Conservation (phyloP, 2,888 invertebrate species). For the Mantis religiosa region DNA sequence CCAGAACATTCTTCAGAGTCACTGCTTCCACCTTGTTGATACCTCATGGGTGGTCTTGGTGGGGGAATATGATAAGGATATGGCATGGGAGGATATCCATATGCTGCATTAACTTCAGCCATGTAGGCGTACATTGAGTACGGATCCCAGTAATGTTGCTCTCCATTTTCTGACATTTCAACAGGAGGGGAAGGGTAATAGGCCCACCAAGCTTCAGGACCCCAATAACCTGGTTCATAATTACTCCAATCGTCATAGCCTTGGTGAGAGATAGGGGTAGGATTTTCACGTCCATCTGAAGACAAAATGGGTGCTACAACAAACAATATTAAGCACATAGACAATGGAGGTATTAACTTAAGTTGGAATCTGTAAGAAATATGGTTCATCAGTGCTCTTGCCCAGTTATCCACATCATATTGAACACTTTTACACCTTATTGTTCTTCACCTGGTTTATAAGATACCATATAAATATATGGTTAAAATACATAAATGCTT, state of each 20-base stretch:
- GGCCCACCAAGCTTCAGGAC: constrained; percentile 29
- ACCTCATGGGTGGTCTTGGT: constrained; percentile 34
- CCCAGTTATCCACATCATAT: too few relatives aligned
- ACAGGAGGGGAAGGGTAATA: constrained; percentile 25
- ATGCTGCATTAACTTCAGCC: constrained; percentile 36
- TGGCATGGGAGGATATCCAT: constrained; percentile 30
- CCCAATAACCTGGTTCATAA: constrained; percentile 26
- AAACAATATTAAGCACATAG: constrained; percentile 24
- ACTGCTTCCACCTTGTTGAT: constrained; percentile 28
- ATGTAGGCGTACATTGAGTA: constrained; percentile 37
- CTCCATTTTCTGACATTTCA: constrained; percentile 32
- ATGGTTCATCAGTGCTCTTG: background rate
- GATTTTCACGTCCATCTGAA: constrained; percentile 26
- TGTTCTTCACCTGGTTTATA: too few relatives aligned
- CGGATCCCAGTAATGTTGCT: constrained; percentile 36
- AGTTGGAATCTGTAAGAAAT: background rate
- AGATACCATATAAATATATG: too few relatives aligned
- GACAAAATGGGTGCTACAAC: constrained; percentile 26
- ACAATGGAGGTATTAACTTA: background rate
- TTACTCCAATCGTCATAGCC: constrained; percentile 22
- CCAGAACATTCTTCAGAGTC: constrained; percentile 36
- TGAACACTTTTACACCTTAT: too few relatives aligned
- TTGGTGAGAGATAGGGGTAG: constrained; percentile 23
- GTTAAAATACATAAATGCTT: too few relatives aligned
- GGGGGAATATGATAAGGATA: constrained; percentile 34